Evolutionary conservation across 2,797 vertebrate species (phyloP).

Genomic region (Synaphobranchus kaupii): DNA sequence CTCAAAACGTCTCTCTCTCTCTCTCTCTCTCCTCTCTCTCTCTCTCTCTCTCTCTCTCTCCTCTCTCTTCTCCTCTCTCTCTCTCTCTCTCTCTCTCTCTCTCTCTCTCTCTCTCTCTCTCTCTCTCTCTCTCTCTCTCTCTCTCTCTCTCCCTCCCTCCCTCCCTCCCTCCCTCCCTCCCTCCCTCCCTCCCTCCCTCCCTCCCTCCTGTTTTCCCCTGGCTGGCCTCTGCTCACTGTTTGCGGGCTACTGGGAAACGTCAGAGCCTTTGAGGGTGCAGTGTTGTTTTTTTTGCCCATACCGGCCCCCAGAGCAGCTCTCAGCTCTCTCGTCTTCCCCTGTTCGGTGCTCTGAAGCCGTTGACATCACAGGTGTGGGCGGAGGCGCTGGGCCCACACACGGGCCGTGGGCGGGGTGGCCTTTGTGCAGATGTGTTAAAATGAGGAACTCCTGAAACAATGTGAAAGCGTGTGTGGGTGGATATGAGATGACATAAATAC

Average conservation of each 20-base stretch:
- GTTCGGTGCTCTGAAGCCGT: slow-evolving; percentile 52
- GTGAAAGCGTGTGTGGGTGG: slow-evolving; percentile 32
- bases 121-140: background rate
- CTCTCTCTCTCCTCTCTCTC: background rate
- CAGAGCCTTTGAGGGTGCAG: background rate
- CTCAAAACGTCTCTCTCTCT: background rate
- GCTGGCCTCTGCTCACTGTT: slow-evolving; percentile 23
- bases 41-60: background rate
- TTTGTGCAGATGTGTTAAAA: slow-evolving; percentile 23
- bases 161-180: background rate
- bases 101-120: background rate
- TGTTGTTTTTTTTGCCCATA: background rate
- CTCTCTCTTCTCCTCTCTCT: background rate
- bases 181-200: background rate
- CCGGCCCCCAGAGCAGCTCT: background rate
- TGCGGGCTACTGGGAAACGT: background rate
- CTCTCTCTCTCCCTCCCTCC: background rate
- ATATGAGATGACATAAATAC: slow-evolving; percentile 29
- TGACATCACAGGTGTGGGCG: slow-evolving; percentile 54
- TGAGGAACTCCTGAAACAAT: slow-evolving; percentile 49
- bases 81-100: background rate
- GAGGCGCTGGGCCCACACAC: slow-evolving; percentile 49
- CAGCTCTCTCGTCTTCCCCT: background rate
- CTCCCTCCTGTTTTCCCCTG: slow-evolving; percentile 4
- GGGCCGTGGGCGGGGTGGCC: slow-evolving; percentile 48